phyloP scores from a whole-genome alignment of 2,888 invertebrate species.

The Temnothorax rugatulus region DNA sequence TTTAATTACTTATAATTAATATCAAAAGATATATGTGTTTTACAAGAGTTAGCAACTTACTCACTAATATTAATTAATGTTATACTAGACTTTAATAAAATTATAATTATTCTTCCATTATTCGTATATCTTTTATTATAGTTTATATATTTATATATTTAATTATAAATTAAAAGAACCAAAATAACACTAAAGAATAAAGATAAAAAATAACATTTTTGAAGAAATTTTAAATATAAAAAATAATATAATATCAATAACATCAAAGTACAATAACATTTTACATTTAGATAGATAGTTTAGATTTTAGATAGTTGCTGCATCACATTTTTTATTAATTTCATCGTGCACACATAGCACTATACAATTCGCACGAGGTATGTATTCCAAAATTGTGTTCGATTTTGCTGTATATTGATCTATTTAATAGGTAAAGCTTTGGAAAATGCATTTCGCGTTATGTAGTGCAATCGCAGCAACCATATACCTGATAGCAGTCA shows the following conservation, averaged over 20 bases:
- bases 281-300: no score
- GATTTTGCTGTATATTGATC: constrained; percentile 51
- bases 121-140: neutral
- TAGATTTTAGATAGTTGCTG: neutral
- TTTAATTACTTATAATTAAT: neutral
- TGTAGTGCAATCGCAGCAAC: constrained; percentile 57
- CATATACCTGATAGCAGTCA: constrained; percentile 54
- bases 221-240: neutral
- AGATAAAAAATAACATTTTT: neutral
- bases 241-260: neutral
- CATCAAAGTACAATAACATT: neutral
- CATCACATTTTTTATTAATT: neutral
- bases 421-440: constrained; percentile 44
- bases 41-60: neutral
- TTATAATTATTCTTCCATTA: neutral
- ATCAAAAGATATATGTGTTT: neutral
- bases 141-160: neutral
- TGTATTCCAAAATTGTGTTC: neutral
- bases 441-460: constrained; percentile 66
- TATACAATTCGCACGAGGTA: no score
- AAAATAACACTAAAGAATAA: neutral
- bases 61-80: neutral
- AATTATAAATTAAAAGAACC: neutral
- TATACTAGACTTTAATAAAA: neutral
- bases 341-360: neutral